phyloP scores from a whole-genome alignment of 2,113 vertebrate species.

The Aythya baeri region DNA sequence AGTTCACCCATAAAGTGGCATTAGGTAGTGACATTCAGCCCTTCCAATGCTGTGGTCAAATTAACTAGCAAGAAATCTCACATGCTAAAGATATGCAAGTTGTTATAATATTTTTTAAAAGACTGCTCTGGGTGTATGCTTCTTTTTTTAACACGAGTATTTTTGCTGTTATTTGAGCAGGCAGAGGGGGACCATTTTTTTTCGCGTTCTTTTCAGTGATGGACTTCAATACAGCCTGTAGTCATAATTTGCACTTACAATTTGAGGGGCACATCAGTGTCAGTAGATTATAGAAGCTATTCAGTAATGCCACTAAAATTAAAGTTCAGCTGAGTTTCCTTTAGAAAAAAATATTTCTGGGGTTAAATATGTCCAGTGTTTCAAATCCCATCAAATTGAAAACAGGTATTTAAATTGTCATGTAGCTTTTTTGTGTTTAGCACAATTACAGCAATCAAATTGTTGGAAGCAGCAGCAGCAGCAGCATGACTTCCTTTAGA shows the following conservation, averaged over 20 bases:
- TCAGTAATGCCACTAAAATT: constrained; percentile 14
- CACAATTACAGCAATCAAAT: constrained; percentile 38
- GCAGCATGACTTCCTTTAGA: constrained; percentile 13
- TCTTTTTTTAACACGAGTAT: background rate
- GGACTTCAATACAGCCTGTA: background rate
- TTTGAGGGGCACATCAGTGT: background rate
- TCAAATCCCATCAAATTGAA: constrained; percentile 33
- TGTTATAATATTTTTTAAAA: background rate
- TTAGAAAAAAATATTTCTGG: constrained; percentile 11
- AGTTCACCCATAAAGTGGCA: background rate
- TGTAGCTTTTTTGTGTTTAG: constrained; percentile 38
- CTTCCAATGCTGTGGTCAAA: background rate
- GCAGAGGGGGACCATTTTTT: background rate
- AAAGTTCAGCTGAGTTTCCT: constrained; percentile 14
- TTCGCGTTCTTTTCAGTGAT: background rate
- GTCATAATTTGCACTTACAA: background rate
- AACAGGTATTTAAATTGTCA: constrained; percentile 55
- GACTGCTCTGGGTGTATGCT: background rate
- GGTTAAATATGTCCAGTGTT: constrained; percentile 50
- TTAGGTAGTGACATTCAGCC: background rate
- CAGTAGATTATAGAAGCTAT: constrained; percentile 6
- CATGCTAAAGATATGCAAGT: background rate
- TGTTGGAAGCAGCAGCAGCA: background rate
- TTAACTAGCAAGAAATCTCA: background rate
- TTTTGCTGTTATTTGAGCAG: background rate